These are phyloP conservation scores for Scolopax mira DNA, from an alignment of 2,113 vertebrate genomes.

Conservation along the genomic window DNA sequence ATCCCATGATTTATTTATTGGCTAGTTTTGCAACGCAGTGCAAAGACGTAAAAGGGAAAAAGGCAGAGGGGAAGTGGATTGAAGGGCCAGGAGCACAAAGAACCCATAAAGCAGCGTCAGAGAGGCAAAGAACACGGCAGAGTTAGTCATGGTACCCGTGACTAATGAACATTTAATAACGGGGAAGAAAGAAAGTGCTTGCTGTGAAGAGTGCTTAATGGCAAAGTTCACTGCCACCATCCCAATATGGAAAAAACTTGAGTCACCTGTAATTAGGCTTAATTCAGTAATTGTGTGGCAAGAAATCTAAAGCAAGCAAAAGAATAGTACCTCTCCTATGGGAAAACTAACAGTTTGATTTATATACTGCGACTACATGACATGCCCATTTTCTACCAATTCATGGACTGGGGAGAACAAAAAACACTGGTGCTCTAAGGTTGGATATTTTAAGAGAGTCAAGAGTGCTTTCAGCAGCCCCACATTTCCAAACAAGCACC, in stretches of 20 bases:
- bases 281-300: neutral
- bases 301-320: neutral
- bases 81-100: neutral
- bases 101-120: neutral
- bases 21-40: neutral
- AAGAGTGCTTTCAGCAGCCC: neutral
- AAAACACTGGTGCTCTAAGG: neutral
- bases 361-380: neutral
- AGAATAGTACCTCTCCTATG: accelerated
- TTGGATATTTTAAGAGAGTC: neutral
- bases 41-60: neutral
- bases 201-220: neutral
- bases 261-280: neutral
- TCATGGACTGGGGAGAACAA: neutral
- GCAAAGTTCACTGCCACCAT: neutral
- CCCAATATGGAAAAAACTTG: neutral
- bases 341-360: neutral
- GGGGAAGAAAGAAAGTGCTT: neutral
- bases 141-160: neutral
- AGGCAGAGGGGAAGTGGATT: neutral
- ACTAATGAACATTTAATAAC: neutral
- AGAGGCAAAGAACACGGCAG: neutral
- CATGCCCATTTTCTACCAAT: neutral
- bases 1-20: neutral
- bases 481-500: neutral